Percentiles rank a stretch among this genome's conserved stretches.
These are phyloP conservation scores for Sycophaga agraensis DNA, from an alignment of 1,140 invertebrate genomes.

Conservation along the genomic window DNA sequence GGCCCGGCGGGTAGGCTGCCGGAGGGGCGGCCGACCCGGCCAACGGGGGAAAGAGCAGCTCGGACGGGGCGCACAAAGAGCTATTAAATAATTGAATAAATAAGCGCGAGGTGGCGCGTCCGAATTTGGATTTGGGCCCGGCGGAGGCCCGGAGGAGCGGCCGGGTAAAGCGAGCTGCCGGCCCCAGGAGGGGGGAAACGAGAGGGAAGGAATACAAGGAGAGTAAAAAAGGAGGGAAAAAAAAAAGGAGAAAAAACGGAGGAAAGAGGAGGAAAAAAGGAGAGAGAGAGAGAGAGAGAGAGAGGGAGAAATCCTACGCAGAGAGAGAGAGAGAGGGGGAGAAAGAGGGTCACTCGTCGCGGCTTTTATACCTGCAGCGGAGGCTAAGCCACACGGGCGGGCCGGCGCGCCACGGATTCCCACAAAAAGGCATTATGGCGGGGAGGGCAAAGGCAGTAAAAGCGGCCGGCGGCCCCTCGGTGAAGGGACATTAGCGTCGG, in stretches of 20 bases:
- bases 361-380: slow-evolving; percentile 42
- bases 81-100: no score
- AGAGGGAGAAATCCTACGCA: background rate
- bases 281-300: slow-evolving; percentile 7
- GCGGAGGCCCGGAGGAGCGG: no score
- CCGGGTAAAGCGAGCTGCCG: no score
- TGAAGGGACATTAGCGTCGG: slow-evolving; percentile 54
- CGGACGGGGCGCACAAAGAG: no score
- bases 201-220: slow-evolving; percentile 31
- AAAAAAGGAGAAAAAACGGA: background rate
- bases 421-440: slow-evolving; percentile 49
- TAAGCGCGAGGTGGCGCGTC: no score
- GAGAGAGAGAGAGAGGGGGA: background rate
- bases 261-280: background rate
- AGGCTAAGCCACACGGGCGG: background rate
- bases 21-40: no score
- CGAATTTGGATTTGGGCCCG: no score
- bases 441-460: slow-evolving; percentile 53
- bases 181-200: slow-evolving; percentile 37
- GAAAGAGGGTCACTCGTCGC: slow-evolving; percentile 33
- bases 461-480: slow-evolving; percentile 38
- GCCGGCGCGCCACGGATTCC: slow-evolving; percentile 19
- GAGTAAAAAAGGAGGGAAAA: background rate
- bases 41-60: no score
- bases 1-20: no score